phyloP scores from a whole-genome alignment of 2,888 invertebrate genomes.

The Hirtodrosophila confusa region DNA sequence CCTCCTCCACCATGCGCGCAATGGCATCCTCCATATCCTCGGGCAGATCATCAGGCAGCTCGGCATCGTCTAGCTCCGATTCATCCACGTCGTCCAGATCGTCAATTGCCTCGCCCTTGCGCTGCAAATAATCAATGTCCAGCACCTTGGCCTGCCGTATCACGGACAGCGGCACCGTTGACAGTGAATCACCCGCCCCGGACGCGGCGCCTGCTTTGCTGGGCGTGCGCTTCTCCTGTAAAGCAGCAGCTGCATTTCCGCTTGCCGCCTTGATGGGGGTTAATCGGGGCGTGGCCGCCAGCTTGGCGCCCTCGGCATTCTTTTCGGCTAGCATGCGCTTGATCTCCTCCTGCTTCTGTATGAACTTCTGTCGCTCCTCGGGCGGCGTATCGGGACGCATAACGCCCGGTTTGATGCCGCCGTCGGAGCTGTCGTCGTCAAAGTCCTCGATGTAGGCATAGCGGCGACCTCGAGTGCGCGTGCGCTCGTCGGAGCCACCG shows the following conservation, averaged over 20 bases:
- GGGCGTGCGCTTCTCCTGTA: slow-evolving; percentile 74
- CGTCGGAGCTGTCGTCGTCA: slow-evolving; percentile 84
- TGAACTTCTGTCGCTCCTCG: slow-evolving; percentile 84
- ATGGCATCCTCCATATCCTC: slow-evolving; percentile 85
- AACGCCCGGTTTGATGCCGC: slow-evolving; percentile 84
- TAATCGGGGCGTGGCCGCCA: slow-evolving; percentile 81
- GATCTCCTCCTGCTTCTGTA: slow-evolving; percentile 84
- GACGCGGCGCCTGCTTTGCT: slow-evolving; percentile 56
- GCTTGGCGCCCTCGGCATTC: slow-evolving; percentile 83
- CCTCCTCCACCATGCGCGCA: slow-evolving; percentile 87
- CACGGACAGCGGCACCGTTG: slow-evolving; percentile 83
- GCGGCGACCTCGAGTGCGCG: slow-evolving; percentile 83
- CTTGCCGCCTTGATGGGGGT: slow-evolving; percentile 77
- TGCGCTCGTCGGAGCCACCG: slow-evolving; percentile 85
- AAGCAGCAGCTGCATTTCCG: slow-evolving; percentile 17
- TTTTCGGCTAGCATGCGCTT: slow-evolving; percentile 84
- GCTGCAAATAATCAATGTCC: slow-evolving; percentile 83
- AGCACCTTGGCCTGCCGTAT: slow-evolving; percentile 84
- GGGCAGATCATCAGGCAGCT: slow-evolving; percentile 84
- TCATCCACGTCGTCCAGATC: slow-evolving; percentile 81
- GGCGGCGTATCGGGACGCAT: slow-evolving; percentile 84
- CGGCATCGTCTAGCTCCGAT: slow-evolving; percentile 82
- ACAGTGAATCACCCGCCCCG: slow-evolving; percentile 77
- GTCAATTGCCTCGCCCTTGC: slow-evolving; percentile 81
- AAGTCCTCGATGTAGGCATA: slow-evolving; percentile 83